Base-by-base conservation (phyloP, 2,888 invertebrate species). In the Phania funesta region DNA sequence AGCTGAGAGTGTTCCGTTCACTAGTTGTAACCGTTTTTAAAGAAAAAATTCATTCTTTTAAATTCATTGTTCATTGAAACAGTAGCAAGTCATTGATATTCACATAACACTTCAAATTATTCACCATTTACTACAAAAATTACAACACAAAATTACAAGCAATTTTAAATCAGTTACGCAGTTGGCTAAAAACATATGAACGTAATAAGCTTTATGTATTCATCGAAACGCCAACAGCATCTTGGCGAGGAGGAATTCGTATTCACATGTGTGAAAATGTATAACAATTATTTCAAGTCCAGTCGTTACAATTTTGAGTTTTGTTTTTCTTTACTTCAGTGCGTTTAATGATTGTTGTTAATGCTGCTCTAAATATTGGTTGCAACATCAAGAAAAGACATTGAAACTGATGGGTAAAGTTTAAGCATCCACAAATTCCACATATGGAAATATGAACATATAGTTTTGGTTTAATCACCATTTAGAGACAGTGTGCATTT, bases 341-440 rank as follows among this genome's bases (percentile, higher is more conserved):
- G 32, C 75, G 54, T 56, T 73, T 41, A 67, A 67, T 29, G 68
- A 50, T 68, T 50, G 71, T 58, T 54, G 46, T 26, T 58, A 56
- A 54, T 50, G 68, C 44, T 82, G 78, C 68, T 68, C 78, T 64
- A 64, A 78, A 78, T 82, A 65, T 82, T 56, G 68, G 58, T 82
- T 78, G 52, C 74, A 62, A 54, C 58, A 70, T 64, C 3, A 38
- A 29, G n/a, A n/a, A 65, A 50, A 64, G 76, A 46, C 77, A 73
- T 68, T 77, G 78, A 78, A 78, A 29, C 32, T 50, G 48, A 35
- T 77, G 48, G 24, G 50, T 58, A 50, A 65, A 71, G 71, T 71
- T 71, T 78, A 78, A 64, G 26, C 56, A 11, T 29, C 56, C 50
- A 35, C 20, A n/a, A n/a, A n/a, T n/a, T 29, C 56, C 50, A 22